These are phyloP conservation scores for Burhinus oedicnemus DNA, from an alignment of 2,113 vertebrate species.

Conservation along the genomic window DNA sequence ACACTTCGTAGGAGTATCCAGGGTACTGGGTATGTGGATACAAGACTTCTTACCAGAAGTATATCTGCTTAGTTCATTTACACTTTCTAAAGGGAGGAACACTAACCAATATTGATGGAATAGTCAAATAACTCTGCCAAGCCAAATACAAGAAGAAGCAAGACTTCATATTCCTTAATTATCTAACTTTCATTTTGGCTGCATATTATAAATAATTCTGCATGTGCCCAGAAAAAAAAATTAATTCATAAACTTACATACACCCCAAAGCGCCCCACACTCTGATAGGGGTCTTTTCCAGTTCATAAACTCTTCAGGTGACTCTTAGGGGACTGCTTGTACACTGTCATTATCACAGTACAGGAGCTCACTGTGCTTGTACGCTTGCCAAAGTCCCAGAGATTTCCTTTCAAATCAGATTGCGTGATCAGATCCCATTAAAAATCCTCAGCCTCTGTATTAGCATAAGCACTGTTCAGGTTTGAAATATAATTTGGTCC, in stretches of 20 bases:
- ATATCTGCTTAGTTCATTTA: neutral
- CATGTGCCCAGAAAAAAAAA: neutral
- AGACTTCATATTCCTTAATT: neutral
- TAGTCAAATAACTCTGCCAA: neutral
- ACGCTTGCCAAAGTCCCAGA: neutral
- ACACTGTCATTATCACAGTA: neutral
- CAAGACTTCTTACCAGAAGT: neutral
- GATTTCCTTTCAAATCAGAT: neutral
- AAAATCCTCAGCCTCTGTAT: neutral
- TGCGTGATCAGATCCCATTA: neutral
- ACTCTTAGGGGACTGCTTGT: neutral
- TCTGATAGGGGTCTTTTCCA: neutral
- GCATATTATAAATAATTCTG: neutral
- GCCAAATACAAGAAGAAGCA: neutral
- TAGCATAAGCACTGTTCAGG: neutral
- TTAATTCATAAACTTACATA: neutral
- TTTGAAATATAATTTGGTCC: neutral
- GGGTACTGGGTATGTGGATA: fast-evolving
- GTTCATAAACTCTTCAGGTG: neutral
- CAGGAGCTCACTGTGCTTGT: neutral
- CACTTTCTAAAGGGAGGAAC: neutral
- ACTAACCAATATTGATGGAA: neutral
- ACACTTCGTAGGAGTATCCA: neutral
- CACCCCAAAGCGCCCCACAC: neutral
- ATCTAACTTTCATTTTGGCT: neutral